Evolutionary conservation across 2,888 invertebrate species (phyloP).

Genomic region (Nomada goodeniana): DNA sequence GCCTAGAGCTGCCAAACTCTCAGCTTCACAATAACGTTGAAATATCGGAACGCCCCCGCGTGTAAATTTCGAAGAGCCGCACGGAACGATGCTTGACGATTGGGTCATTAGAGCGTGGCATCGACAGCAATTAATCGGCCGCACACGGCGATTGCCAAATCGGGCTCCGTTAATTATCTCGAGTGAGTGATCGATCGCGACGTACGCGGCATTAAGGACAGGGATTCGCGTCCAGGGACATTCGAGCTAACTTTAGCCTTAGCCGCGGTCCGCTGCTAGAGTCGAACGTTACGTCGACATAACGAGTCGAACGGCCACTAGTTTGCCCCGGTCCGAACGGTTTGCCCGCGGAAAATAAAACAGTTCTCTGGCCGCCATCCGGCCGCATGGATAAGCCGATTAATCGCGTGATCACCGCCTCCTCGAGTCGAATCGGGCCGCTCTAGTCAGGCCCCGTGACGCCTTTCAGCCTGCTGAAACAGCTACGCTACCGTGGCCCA

Average conservation of each 20-base stretch:
- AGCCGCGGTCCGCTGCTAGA: constrained; percentile 66
- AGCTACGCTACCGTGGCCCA: constrained; percentile 19
- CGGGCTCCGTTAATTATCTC: constrained; percentile 54
- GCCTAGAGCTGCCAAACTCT: constrained; percentile 39
- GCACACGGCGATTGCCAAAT: constrained; percentile 38
- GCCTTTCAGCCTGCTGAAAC: constrained; percentile 13
- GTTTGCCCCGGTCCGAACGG: constrained; percentile 60
- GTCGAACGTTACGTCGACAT: constrained; percentile 72
- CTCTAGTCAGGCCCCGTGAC: constrained; percentile 13
- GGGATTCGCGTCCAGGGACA: constrained; percentile 80
- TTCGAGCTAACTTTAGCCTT: constrained; percentile 82
- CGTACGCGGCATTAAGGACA: constrained; percentile 67
- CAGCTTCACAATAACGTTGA: constrained; percentile 9
- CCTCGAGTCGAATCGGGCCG: not conserved
- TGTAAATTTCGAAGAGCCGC: not conserved
- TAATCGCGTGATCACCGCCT: constrained; percentile 59
- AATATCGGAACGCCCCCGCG: constrained; percentile 19
- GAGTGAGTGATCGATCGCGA: constrained; percentile 62
- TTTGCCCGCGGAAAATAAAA: constrained; percentile 79
- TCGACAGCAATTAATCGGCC: constrained; percentile 16
- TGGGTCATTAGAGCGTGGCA: constrained; percentile 39
- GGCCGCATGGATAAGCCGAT: constrained; percentile 74
- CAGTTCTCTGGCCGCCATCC: constrained; percentile 77
- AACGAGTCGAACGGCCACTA: constrained; percentile 69
- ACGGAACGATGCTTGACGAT: constrained; percentile 15